Evolutionary conservation across 2,888 invertebrate species (phyloP).

Genomic region (Latrodectus hesperus): DNA sequence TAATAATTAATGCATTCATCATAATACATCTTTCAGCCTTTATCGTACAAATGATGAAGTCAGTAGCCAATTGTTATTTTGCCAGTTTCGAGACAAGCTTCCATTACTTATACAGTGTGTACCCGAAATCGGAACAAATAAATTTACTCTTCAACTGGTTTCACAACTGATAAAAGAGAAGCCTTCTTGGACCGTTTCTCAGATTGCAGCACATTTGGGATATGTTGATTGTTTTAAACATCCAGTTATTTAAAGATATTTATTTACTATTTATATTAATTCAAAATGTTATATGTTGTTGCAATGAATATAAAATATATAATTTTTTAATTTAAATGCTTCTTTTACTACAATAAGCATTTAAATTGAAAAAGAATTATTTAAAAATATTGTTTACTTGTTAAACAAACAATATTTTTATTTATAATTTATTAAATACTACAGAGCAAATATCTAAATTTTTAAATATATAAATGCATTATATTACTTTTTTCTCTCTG

Average conservation of each 20-base stretch:
- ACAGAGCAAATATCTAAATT: too few species aligned
- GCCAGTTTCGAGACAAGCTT: constrained; percentile 77
- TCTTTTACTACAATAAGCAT: too few species aligned
- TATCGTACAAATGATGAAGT: constrained; percentile 81
- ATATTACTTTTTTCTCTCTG: too few species aligned
- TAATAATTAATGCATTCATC: too few species aligned
- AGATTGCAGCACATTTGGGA: constrained; percentile 87
- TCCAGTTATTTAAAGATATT: constrained; percentile 37
- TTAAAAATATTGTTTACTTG: too few species aligned
- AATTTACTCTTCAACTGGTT: constrained; percentile 81
- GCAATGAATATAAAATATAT: too few species aligned
- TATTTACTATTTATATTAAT: neutral
- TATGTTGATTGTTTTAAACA: constrained; percentile 78
- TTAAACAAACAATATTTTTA: too few species aligned
- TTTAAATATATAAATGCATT: too few species aligned
- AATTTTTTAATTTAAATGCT: too few species aligned
- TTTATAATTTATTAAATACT: too few species aligned
- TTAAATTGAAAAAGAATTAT: too few species aligned
- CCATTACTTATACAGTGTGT: constrained; percentile 68
- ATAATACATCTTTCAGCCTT: constrained; percentile 79
- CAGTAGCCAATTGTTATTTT: constrained; percentile 83
- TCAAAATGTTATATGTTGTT: too few species aligned
- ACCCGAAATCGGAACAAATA: constrained; percentile 72
- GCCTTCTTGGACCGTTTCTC: constrained; percentile 85
- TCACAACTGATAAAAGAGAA: constrained; percentile 64